Evolutionary conservation across 2,113 vertebrate species (phyloP), one percentile per base, ranked within the genome.

Genomic region (Psettodes erumei): DNA sequence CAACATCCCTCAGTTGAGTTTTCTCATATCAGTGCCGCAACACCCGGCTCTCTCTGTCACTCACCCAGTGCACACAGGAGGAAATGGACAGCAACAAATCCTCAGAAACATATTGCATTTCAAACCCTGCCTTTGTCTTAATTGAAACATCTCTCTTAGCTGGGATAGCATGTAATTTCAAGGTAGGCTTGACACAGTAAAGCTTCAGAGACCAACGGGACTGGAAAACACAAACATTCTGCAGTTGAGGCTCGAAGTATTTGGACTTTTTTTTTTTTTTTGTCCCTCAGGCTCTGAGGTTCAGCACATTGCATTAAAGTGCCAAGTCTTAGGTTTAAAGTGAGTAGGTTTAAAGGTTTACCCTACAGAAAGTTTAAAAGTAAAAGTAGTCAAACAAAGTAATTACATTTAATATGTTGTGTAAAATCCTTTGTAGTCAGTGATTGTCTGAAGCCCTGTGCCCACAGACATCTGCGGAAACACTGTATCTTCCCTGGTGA

Each of bases 131-230:
- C 69, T 47, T 18, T 32, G 15, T 55, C 71, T 81, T 73, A 63
- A 80, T 75, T 82, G 70, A 67, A 78, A 83, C 71, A 18, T 72
- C 45, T 65, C 48, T 66, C 59, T 28, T 21, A 21, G 45, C 27
- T 32, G 6, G 51, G 6, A 56, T 6, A 13, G n/a, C 33, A 19
- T 62, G 55, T 54, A 32, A 78, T 73, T 47, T 71, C 18, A 38
- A 60, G 35, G 37, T 61, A 58, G 60, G 21, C 32, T 48, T 10
- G 55, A 37, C n/a, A 15, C 15, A 25, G 21, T 60, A 7, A 30
- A 65, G 25, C 55, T 12, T 45, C 32, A 69, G 43, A 53, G 40
- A 59, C 18, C 63, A 32, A 35, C 6, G 12, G 5, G 58, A 65
- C 58, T 54, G 65, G 71, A 43, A 50, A 60, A 32, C 21, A 54